phyloP scores from a whole-genome alignment of 1,140 invertebrate genomes.

The Telenomus remus region DNA sequence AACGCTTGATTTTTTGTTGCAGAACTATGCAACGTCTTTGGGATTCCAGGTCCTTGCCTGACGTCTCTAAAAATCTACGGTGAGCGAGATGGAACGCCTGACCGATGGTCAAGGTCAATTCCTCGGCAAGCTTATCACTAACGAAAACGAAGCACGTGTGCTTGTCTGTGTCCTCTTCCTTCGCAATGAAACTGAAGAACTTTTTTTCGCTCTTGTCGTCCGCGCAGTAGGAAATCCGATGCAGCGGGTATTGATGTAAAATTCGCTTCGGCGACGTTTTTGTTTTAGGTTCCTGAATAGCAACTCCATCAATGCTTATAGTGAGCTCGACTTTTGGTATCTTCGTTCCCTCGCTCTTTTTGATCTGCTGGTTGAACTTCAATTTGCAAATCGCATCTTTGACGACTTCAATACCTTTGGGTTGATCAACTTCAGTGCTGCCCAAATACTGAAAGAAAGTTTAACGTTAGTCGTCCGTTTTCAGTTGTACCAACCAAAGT shows the following conservation, averaged over 20 bases:
- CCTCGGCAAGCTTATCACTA: slow-evolving; percentile 95
- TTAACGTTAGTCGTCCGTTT: slow-evolving; percentile 28
- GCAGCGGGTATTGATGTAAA: slow-evolving; percentile 95
- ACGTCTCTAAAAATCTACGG: slow-evolving; percentile 86
- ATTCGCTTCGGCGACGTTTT: slow-evolving; percentile 79
- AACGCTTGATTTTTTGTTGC: slow-evolving; percentile 83
- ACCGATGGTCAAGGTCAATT: slow-evolving; percentile 97
- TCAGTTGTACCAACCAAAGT: slow-evolving; percentile 8
- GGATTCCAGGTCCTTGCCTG: slow-evolving; percentile 84
- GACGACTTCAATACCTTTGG: slow-evolving; percentile 97
- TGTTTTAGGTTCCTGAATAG: slow-evolving; percentile 86
- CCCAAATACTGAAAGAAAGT: slow-evolving; percentile 88
- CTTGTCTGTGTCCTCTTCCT: slow-evolving; percentile 87
- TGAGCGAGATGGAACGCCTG: slow-evolving; percentile 99
- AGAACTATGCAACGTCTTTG: slow-evolving; percentile 83
- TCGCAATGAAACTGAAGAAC: slow-evolving; percentile 98
- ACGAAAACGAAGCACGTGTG: slow-evolving; percentile 98
- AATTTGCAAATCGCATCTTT: slow-evolving; percentile 96
- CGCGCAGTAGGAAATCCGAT: slow-evolving; percentile 98
- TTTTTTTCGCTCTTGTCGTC: slow-evolving; percentile 98
- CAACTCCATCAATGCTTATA: slow-evolving; percentile 95
- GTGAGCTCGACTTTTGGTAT: slow-evolving; percentile 95
- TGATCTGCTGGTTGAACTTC: slow-evolving; percentile 94
- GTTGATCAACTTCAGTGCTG: slow-evolving; percentile 93
- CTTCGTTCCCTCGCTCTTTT: slow-evolving; percentile 93